These are phyloP conservation scores for Labia minor DNA, from an alignment of 2,888 invertebrate species.

Conservation along the genomic window DNA sequence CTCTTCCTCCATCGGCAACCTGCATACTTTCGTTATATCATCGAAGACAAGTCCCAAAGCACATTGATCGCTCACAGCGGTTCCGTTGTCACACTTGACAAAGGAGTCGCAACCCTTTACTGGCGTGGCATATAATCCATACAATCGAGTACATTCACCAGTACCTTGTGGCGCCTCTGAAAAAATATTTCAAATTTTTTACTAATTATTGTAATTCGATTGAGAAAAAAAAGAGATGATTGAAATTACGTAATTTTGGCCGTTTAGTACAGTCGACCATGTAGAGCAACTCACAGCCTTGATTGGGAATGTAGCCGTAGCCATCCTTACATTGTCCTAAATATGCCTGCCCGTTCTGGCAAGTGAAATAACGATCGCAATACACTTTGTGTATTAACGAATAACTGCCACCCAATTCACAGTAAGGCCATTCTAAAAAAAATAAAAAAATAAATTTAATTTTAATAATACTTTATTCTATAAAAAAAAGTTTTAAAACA, in stretches of 20 bases:
- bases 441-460: no score
- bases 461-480: no score
- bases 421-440: slow-evolving; percentile 23
- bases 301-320: slow-evolving; percentile 26
- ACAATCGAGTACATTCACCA: slow-evolving; percentile 22
- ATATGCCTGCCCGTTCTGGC: slow-evolving; percentile 26
- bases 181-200: no score
- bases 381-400: slow-evolving; percentile 26
- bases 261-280: slow-evolving; percentile 27
- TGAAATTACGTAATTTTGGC: slow-evolving; percentile 26
- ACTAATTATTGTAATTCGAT: no score
- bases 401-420: slow-evolving; percentile 26
- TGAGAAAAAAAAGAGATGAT: slow-evolving; percentile 16
- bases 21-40: slow-evolving; percentile 26
- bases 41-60: slow-evolving; percentile 27
- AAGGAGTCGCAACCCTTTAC: slow-evolving; percentile 27
- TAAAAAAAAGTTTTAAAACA: no score
- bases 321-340: slow-evolving; percentile 29
- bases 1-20: slow-evolving; percentile 26
- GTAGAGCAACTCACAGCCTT: slow-evolving; percentile 28
- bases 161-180: slow-evolving; percentile 21
- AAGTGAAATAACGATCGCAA: slow-evolving; percentile 29
- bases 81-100: slow-evolving; percentile 28
- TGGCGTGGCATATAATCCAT: slow-evolving; percentile 20
- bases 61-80: slow-evolving; percentile 27